Conservation (phyloP, 2,113 vertebrate genomes). For the Hyperoodon ampullatus region DNA sequence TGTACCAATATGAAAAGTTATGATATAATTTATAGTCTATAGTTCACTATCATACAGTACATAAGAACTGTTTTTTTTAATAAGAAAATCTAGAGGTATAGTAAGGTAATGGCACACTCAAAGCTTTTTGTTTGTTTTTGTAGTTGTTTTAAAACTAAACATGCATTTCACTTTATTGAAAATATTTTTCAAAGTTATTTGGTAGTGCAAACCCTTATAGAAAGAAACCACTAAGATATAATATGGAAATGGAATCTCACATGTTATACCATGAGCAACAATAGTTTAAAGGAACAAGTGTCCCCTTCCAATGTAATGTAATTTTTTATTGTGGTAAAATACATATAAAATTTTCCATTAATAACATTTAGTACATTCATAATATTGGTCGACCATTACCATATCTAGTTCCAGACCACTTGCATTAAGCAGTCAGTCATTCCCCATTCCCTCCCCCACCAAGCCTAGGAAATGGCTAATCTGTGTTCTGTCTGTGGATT, state of each 20-base stretch:
- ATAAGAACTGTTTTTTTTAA: background rate
- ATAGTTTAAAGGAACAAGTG: background rate
- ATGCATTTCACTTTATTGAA: background rate
- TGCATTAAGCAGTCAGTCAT: background rate
- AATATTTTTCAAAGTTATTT: background rate
- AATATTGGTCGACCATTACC: background rate
- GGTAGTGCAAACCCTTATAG: background rate
- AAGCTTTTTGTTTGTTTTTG: slow-evolving; percentile 48
- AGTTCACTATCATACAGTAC: background rate
- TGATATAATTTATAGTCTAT: background rate
- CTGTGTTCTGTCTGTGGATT: background rate
- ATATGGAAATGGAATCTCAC: background rate
- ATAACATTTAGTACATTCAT: background rate
- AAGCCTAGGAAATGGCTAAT: background rate
- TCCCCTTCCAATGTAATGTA: background rate
- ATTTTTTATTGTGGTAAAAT: background rate
- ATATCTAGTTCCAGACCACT: background rate
- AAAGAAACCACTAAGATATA: background rate
- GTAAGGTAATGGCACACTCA: background rate
- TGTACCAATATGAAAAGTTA: background rate
- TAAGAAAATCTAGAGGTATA: background rate
- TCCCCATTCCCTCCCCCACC: background rate
- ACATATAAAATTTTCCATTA: background rate
- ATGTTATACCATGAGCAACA: background rate
- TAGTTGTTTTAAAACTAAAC: slow-evolving; percentile 71